phyloP scores from a whole-genome alignment of 2,113 vertebrate species.

The Forbesichthys agassizii region DNA sequence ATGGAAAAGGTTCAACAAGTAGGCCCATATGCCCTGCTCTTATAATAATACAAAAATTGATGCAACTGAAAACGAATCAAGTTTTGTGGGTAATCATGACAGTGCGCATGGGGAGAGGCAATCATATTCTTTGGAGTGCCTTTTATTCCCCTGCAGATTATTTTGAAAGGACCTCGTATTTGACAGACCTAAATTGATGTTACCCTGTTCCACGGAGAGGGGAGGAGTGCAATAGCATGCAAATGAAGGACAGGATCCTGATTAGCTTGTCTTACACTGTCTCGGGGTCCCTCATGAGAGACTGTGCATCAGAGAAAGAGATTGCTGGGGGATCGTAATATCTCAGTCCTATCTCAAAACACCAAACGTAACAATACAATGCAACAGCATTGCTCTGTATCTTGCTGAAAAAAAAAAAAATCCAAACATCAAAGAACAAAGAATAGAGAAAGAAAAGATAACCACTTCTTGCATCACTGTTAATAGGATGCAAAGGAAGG shows the following conservation, averaged over 20 bases:
- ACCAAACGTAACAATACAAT: constrained; percentile 24
- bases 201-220: constrained; percentile 30
- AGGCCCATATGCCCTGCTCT: too few species aligned
- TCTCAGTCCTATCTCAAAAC: constrained; percentile 21
- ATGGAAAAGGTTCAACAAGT: too few species aligned
- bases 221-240: constrained; percentile 37
- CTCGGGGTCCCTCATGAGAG: constrained; percentile 35
- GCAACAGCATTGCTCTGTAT: constrained; percentile 30
- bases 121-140: constrained; percentile 14
- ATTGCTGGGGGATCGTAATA: constrained; percentile 1
- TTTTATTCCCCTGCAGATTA: constrained; percentile 26
- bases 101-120: neutral
- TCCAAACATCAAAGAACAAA: neutral
- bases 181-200: constrained; percentile 49
- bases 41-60: too few species aligned
- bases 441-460: neutral
- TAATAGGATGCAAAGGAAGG: constrained; percentile 10
- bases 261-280: constrained; percentile 31
- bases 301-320: constrained; percentile 9
- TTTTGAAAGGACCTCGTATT: constrained; percentile 37
- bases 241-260: constrained; percentile 37
- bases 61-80: too few species aligned
- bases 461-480: neutral
- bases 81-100: too few species aligned
- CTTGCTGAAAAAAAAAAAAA: neutral